Conservation (phyloP, 64 coral and sea anemone genomes). For the Dendronephthya gigantea region DNA sequence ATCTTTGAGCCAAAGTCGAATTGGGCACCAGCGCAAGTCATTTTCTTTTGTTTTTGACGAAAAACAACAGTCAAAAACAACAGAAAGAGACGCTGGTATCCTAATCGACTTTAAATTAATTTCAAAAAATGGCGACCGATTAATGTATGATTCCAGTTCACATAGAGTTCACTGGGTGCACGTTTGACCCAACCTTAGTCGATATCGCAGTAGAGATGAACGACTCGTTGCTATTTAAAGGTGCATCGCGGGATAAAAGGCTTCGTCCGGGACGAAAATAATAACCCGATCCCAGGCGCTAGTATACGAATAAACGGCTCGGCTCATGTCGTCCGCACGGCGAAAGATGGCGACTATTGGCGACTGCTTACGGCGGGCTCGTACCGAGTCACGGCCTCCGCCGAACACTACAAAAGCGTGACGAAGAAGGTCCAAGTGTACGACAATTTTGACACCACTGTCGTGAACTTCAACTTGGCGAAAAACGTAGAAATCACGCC, state of each 20-base stretch:
- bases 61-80: no score
- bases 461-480: constrained; percentile 50
- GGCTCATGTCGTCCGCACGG: constrained; percentile 55
- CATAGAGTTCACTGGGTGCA: neutral
- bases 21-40: no score
- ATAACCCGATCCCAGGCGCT: constrained; percentile 57
- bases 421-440: constrained; percentile 50
- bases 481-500: constrained; percentile 31
- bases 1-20: no score
- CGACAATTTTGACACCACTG: constrained; percentile 48
- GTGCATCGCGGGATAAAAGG: constrained; percentile 83
- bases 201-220: no score
- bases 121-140: no score
- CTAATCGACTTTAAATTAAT: no score
- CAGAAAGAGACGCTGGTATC: no score
- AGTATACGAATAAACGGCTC: constrained; percentile 49
- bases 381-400: constrained; percentile 57
- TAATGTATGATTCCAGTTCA: no score
- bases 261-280: constrained; percentile 65
- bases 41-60: no score
- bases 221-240: constrained; percentile 16
- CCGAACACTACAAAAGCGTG: constrained; percentile 35
- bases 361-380: constrained; percentile 65
- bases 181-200: no score
- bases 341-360: constrained; percentile 85